These are phyloP conservation scores for Lamprotornis superbus DNA, from an alignment of 2,113 vertebrate genomes.

Conservation along the genomic window DNA sequence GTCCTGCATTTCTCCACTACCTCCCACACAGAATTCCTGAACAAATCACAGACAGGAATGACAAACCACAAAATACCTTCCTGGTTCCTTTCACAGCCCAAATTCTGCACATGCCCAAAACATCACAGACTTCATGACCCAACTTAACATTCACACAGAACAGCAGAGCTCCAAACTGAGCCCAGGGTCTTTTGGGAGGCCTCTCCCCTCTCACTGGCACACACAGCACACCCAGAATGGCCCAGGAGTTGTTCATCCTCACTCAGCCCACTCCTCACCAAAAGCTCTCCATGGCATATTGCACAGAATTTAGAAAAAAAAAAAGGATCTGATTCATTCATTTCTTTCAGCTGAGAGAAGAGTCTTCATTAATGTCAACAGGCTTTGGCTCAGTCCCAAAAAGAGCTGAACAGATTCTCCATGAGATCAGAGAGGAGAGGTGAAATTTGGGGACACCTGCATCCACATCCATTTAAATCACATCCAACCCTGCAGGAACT, in stretches of 20 bases:
- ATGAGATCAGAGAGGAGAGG: conserved; percentile 7
- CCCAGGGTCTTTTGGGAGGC: not conserved
- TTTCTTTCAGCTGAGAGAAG: not conserved
- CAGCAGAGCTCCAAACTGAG: not conserved
- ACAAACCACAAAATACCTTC: not conserved
- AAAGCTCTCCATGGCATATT: not conserved
- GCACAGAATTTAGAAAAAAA: not conserved
- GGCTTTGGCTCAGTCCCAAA: not conserved
- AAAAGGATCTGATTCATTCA: not conserved
- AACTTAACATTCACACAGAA: not conserved
- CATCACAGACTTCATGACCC: rapidly evolving
- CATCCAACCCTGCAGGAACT: not conserved
- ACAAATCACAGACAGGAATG: not conserved
- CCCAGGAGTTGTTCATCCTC: not conserved
- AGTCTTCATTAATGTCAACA: not conserved
- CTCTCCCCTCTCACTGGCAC: rapidly evolving
- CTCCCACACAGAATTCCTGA: not conserved
- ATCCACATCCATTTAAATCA: not conserved
- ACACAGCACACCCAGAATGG: not conserved
- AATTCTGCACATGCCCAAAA: not conserved
- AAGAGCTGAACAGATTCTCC: not conserved
- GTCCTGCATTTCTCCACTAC: not conserved
- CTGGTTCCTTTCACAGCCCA: not conserved
- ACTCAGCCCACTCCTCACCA: not conserved
- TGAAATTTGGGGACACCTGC: conserved; percentile 15